A percentile compares a stretch with the other conserved stretches of the same genome.
phyloP scores from a whole-genome alignment of 2,888 invertebrate genomes.

The Agriotes lineatus region DNA sequence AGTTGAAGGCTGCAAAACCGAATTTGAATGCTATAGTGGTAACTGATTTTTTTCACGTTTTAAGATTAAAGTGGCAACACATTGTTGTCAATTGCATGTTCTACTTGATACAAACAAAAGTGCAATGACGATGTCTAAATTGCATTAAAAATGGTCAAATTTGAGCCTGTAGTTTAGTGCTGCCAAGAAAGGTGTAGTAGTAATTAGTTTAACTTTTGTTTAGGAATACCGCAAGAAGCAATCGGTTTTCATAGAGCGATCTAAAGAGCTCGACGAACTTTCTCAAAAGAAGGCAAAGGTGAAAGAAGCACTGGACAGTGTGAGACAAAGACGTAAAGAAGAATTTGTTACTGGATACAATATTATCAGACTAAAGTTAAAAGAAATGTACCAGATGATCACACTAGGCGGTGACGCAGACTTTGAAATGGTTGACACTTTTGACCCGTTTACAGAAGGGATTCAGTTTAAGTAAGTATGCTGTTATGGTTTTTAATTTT shows the following conservation, averaged over 20 bases:
- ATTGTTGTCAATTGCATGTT: no score
- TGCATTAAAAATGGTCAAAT: no score
- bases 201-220: not conserved
- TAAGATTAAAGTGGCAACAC: no score
- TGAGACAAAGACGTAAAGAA: slow-evolving; percentile 78
- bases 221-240: slow-evolving; percentile 79
- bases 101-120: no score
- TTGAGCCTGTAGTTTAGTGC: no score
- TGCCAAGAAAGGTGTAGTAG: not conserved
- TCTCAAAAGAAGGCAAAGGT: slow-evolving; percentile 83
- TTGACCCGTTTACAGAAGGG: slow-evolving; percentile 97
- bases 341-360: slow-evolving; percentile 91
- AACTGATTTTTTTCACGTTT: no score
- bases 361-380: slow-evolving; percentile 90
- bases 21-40: slow-evolving; percentile 82
- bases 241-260: slow-evolving; percentile 78
- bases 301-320: slow-evolving; percentile 75
- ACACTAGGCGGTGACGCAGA: slow-evolving; percentile 98
- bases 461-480: slow-evolving; percentile 84
- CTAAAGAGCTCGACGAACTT: slow-evolving; percentile 84
- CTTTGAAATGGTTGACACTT: slow-evolving; percentile 91
- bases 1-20: slow-evolving; percentile 76
- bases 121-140: no score
- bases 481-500: no score
- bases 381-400: slow-evolving; percentile 99